phyloP scores from a whole-genome alignment of 2,113 vertebrate genomes.

The Typhlomys cinereus region DNA sequence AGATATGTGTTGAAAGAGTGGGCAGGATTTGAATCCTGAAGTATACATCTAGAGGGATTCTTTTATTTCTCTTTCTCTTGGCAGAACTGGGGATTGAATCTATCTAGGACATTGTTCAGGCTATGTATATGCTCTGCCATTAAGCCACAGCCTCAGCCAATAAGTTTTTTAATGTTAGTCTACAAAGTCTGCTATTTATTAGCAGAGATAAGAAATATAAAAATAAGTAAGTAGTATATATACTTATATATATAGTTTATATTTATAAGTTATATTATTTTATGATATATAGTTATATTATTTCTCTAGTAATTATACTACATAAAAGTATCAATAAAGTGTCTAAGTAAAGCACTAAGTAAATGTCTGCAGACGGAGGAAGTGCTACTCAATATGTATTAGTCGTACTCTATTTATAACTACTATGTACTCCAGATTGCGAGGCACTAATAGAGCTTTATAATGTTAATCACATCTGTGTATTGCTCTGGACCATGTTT shows the following conservation, averaged over 20 bases:
- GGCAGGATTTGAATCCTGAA: background rate
- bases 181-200: background rate
- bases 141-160: background rate
- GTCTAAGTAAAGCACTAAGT: background rate
- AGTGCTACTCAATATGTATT: background rate
- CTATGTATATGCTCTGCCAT: background rate
- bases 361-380: background rate
- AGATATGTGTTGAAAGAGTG: background rate
- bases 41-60: background rate
- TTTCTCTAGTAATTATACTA: background rate
- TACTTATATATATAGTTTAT: background rate
- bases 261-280: too few species aligned
- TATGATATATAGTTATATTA: background rate
- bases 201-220: slow-evolving; percentile 2
- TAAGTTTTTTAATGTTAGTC: background rate
- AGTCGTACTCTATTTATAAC: background rate
- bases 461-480: background rate
- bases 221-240: background rate
- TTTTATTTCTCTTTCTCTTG: background rate
- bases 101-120: too few species aligned
- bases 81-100: background rate
- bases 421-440: background rate
- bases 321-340: background rate
- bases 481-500: background rate
- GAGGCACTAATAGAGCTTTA: background rate